A percentile compares a stretch with the other conserved stretches of the same genome.
Evolutionary conservation across 2,888 invertebrate genomes (phyloP).

Genomic region (Heliconius sara): DNA sequence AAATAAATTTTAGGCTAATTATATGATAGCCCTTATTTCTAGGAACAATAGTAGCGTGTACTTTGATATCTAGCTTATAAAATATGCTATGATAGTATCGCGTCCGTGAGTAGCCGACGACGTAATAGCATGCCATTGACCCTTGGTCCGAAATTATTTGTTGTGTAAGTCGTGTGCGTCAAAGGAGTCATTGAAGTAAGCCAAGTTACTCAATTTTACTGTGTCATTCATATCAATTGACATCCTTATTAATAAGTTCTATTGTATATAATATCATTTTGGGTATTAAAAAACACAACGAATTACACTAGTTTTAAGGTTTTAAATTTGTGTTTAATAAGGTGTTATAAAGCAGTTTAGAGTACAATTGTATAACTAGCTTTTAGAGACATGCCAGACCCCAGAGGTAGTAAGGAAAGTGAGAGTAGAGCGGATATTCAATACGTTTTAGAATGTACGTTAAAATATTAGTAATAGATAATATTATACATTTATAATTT

Average conservation of each 20-base stretch:
- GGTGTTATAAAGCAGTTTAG: conserved; percentile 56
- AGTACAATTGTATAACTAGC: conserved; percentile 56
- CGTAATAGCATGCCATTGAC: conserved; percentile 44
- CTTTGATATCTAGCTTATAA: conserved; percentile 17
- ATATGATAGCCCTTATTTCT: background rate
- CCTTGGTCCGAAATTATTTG: conserved; percentile 37
- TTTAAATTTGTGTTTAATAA: no score
- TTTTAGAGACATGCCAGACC: conserved; percentile 66
- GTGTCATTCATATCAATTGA: background rate
- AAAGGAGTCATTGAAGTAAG: conserved; percentile 27
- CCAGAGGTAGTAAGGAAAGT: conserved; percentile 58
- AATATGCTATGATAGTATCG: conserved; percentile 14
- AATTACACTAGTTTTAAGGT: no score
- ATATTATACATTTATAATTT: no score
- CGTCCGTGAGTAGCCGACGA: conserved; percentile 25
- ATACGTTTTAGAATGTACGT: conserved; percentile 11
- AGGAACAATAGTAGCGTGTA: conserved; percentile 4
- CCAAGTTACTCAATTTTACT: conserved; percentile 9
- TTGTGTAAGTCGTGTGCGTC: conserved; percentile 38
- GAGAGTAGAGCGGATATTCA: conserved; percentile 59
- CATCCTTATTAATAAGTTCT: conserved; percentile 1
- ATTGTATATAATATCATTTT: no score
- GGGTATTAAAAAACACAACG: no score
- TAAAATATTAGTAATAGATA: no score
- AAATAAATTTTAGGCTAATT: background rate